phyloP scores from a whole-genome alignment of 2,888 invertebrate genomes.

The Bellardia bayeri region DNA sequence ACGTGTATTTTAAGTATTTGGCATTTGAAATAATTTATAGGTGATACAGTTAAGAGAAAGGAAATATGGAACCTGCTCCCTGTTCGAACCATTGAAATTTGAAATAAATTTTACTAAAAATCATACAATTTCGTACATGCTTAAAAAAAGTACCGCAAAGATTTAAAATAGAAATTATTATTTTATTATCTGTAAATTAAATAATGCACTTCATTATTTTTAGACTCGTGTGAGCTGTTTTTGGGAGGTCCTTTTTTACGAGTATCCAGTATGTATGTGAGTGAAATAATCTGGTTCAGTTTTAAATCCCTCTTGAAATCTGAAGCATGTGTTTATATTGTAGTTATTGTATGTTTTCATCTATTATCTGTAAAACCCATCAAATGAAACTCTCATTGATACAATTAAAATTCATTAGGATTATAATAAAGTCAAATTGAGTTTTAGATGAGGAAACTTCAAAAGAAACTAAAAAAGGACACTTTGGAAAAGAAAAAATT shows the following conservation, averaged over 20 bases:
- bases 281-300: conserved; percentile 25
- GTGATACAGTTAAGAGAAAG: too few relatives aligned
- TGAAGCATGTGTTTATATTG: conserved; percentile 64
- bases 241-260: conserved; percentile 58
- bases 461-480: conserved; percentile 60
- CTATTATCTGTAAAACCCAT: conserved; percentile 72
- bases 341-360: conserved; percentile 48
- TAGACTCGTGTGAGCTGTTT: neutral
- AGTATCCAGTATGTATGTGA: neutral
- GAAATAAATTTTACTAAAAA: too few relatives aligned
- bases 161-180: neutral
- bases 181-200: neutral
- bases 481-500: conserved; percentile 64
- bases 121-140: too few relatives aligned
- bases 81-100: too few relatives aligned
- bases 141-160: neutral
- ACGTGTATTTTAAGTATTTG: too few relatives aligned
- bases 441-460: conserved; percentile 22
- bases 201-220: conserved; percentile 28
- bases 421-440: conserved; percentile 82
- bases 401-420: conserved; percentile 84
- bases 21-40: too few relatives aligned
- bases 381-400: conserved; percentile 73
- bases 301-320: conserved; percentile 59
- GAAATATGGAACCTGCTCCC: too few relatives aligned